Evolutionary conservation across 2,113 vertebrate genomes (phyloP).

Genomic region (Nettapus auritus): DNA sequence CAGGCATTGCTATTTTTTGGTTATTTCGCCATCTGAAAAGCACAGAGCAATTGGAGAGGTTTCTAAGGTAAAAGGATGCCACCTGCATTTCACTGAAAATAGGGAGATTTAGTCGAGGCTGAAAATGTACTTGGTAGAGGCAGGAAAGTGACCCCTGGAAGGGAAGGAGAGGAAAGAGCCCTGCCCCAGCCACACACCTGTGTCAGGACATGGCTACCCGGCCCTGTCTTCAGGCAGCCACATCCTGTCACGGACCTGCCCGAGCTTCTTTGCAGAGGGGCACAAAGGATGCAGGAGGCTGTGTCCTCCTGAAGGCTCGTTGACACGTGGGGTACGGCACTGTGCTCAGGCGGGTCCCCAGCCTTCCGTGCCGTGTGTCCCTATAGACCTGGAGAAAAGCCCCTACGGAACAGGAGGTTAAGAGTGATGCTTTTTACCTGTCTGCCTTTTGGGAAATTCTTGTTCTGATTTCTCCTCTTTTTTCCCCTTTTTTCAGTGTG

Average conservation of each 20-base stretch:
- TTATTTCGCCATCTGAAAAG: not conserved
- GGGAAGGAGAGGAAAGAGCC: not conserved
- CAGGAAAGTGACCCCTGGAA: not conserved
- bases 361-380: rapidly evolving
- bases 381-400: not conserved
- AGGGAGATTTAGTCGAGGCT: not conserved
- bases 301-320: not conserved
- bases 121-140: not conserved
- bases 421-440: not conserved
- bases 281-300: not conserved
- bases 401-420: too few relatives aligned
- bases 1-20: not conserved
- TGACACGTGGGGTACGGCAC: not conserved
- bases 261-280: not conserved
- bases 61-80: not conserved
- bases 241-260: not conserved
- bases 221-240: not conserved
- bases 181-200: not conserved
- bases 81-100: not conserved
- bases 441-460: not conserved
- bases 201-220: rapidly evolving
- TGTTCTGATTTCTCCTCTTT: not conserved
- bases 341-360: not conserved
- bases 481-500: not conserved
- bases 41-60: not conserved